Percentiles rank a stretch among this genome's conserved stretches.
Conservation (phyloP, 2,113 vertebrate genomes). For the Myanophis thanlyinensis region DNA sequence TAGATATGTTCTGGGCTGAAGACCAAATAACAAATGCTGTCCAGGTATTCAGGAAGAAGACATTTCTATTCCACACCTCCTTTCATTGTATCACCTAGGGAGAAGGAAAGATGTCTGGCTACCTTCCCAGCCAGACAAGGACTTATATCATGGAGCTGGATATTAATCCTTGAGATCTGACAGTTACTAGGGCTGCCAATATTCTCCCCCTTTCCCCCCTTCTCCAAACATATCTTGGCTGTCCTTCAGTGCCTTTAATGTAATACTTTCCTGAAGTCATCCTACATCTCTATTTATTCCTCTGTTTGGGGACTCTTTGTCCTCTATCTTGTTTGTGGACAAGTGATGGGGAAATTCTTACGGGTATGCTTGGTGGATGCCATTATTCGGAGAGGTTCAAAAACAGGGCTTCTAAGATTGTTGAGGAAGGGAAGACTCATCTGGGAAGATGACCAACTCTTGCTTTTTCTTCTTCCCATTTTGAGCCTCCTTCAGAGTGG, state of each 20-base stretch:
- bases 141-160: neutral
- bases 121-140: neutral
- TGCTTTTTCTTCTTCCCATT: neutral
- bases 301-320: no score
- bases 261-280: neutral
- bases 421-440: neutral
- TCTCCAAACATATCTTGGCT: neutral
- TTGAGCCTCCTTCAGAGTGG: neutral
- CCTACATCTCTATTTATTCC: neutral
- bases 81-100: neutral
- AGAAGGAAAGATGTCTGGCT: neutral
- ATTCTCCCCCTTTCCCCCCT: neutral
- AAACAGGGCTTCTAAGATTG: neutral
- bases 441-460: no score
- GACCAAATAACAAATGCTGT: neutral
- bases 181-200: neutral
- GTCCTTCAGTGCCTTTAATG: neutral
- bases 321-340: neutral
- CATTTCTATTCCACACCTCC: neutral
- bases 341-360: neutral
- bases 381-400: neutral
- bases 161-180: neutral
- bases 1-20: neutral
- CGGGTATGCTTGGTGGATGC: neutral
- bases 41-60: neutral